Evolutionary conservation across 1,140 invertebrate genomes (phyloP).

Genomic region (Drosophila pseudoananassae): DNA sequence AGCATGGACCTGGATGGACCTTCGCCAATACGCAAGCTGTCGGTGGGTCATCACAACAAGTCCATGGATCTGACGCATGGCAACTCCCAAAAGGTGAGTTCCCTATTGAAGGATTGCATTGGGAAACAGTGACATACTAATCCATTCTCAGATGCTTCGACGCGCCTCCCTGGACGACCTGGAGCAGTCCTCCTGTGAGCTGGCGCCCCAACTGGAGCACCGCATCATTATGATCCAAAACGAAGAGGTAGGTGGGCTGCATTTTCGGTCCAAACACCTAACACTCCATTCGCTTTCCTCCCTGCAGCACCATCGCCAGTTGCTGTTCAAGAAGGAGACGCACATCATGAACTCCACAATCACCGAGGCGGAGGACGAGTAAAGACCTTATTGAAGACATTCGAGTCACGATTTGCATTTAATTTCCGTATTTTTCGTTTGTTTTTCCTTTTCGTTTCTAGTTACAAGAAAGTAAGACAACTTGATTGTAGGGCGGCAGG

Average conservation of each 20-base stretch:
- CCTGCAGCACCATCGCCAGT: slow-evolving; percentile 72
- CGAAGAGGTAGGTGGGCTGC: slow-evolving; percentile 85
- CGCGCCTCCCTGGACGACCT: slow-evolving; percentile 91
- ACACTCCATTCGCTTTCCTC: not conserved
- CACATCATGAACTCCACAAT: slow-evolving; percentile 79
- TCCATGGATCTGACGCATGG: slow-evolving; percentile 72
- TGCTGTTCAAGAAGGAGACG: slow-evolving; percentile 75
- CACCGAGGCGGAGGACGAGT: slow-evolving; percentile 81
- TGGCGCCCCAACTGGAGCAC: slow-evolving; percentile 90
- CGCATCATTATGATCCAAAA: slow-evolving; percentile 90
- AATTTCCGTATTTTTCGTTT: slow-evolving; percentile 39
- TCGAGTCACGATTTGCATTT: slow-evolving; percentile 55
- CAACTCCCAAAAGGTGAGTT: slow-evolving; percentile 72
- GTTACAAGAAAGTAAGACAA: slow-evolving; percentile 53
- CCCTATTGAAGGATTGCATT: too few relatives aligned
- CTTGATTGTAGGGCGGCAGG: slow-evolving; percentile 47
- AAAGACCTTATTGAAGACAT: slow-evolving; percentile 54
- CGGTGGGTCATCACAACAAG: slow-evolving; percentile 70
- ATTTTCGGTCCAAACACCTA: not conserved
- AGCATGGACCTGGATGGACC: slow-evolving; percentile 88
- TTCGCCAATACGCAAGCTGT: slow-evolving; percentile 86
- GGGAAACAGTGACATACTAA: not conserved
- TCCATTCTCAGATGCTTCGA: slow-evolving; percentile 84
- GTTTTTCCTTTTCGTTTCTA: slow-evolving; percentile 44
- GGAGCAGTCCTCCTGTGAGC: slow-evolving; percentile 90